phyloP scores from a whole-genome alignment of 2,797 vertebrate genomes.

The Cirrhinus mrigala region DNA sequence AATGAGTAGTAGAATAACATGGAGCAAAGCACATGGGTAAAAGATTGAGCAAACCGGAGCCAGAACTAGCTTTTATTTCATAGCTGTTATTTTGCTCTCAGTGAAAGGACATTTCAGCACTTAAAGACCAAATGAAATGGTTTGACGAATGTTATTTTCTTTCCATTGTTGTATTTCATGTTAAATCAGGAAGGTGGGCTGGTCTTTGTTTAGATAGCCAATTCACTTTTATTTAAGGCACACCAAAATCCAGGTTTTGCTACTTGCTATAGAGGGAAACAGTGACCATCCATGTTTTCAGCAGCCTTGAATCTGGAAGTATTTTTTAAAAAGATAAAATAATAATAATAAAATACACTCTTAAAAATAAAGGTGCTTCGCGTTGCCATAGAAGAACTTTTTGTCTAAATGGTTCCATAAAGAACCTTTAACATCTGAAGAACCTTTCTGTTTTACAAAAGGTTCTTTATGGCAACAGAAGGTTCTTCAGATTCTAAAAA shows the following conservation, averaged over 20 bases:
- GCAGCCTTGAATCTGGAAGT: not conserved
- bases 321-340: not conserved
- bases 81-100: slow-evolving; percentile 8
- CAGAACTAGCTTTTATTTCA: not conserved
- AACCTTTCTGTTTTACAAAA: no score
- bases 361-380: no score
- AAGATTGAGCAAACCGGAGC: not conserved
- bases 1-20: not conserved
- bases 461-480: no score
- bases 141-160: not conserved
- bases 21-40: not conserved
- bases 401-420: no score
- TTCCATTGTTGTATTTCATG: not conserved
- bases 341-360: no score
- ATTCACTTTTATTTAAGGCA: not conserved
- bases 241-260: no score
- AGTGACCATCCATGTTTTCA: not conserved
- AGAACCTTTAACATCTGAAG: no score
- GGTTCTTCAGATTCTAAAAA: no score
- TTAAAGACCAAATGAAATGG: not conserved
- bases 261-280: no score
- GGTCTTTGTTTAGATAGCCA: not conserved
- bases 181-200: not conserved
- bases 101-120: slow-evolving; percentile 5
- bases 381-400: no score